phyloP scores from a whole-genome alignment of 2,113 vertebrate species.

The Fukomys damarensis region DNA sequence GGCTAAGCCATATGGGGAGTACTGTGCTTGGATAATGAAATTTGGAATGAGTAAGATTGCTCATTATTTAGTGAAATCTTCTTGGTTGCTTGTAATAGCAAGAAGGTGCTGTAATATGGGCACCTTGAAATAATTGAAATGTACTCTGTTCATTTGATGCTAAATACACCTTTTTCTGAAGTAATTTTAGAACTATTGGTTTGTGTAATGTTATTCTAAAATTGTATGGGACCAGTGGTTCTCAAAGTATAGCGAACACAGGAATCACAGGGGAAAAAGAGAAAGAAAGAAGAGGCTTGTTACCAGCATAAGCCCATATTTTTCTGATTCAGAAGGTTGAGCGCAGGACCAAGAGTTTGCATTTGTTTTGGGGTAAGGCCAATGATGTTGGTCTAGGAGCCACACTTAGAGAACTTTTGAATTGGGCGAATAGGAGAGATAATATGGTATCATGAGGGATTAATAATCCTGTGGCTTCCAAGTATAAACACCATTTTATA shows the following conservation, averaged over 20 bases:
- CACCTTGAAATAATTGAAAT: slow-evolving; percentile 46
- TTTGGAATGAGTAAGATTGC: background rate
- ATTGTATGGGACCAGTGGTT: background rate
- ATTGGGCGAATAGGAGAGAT: slow-evolving; percentile 10
- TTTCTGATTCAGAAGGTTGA: background rate
- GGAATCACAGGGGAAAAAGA: background rate
- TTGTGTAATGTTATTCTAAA: slow-evolving; percentile 40
- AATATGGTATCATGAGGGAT: background rate
- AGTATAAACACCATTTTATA: slow-evolving; percentile 47
- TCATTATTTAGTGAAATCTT: background rate
- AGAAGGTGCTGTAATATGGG: background rate
- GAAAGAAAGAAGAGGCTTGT: background rate
- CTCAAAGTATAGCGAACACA: background rate
- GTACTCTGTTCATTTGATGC: background rate
- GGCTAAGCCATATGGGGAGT: background rate
- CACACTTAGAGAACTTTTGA: slow-evolving; percentile 10
- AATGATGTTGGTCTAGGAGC: background rate
- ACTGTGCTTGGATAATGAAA: background rate
- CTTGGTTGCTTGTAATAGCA: background rate
- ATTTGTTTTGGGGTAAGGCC: slow-evolving; percentile 36
- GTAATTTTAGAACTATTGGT: background rate
- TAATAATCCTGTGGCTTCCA: slow-evolving; percentile 30
- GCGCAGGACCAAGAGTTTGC: background rate
- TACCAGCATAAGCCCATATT: background rate
- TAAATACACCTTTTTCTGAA: background rate